These are phyloP conservation scores for Pontoporia blainvillei DNA, from an alignment of 2,113 vertebrate species.

Conservation along the genomic window DNA sequence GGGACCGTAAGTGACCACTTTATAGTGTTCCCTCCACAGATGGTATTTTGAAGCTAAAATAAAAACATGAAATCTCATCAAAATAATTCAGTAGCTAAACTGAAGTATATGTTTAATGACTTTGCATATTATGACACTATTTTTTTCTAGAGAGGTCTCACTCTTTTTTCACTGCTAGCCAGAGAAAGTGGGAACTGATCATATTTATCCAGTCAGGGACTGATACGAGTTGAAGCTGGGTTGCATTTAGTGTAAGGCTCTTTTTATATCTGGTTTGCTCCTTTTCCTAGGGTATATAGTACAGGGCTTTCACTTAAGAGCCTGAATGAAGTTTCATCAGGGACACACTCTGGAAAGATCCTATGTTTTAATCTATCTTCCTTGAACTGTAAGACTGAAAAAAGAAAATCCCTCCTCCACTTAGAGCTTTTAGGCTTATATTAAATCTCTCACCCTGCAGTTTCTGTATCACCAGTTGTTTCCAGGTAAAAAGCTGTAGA, in stretches of 20 bases:
- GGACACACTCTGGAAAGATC: neutral
- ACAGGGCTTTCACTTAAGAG: neutral
- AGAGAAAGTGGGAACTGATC: neutral
- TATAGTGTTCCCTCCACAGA: neutral
- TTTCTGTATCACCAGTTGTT: neutral
- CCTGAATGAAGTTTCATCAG: neutral
- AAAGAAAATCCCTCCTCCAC: neutral
- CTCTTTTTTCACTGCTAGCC: neutral
- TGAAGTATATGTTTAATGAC: neutral
- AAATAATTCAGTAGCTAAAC: neutral
- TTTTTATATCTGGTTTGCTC: neutral
- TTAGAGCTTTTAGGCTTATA: neutral
- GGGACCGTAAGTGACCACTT: neutral
- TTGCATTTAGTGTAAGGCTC: neutral
- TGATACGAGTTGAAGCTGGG: neutral
- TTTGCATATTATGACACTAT: neutral
- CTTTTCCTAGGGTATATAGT: neutral
- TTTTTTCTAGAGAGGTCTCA: neutral
- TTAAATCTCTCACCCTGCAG: neutral
- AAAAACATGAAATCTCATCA: neutral
- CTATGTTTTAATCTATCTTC: neutral
- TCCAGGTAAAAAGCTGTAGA: neutral
- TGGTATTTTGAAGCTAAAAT: neutral
- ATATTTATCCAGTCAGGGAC: neutral
- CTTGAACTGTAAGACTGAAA: neutral